These are phyloP conservation scores for Acrobeloides nanus DNA, from an alignment of 2,888 invertebrate genomes.

Conservation along the genomic window DNA sequence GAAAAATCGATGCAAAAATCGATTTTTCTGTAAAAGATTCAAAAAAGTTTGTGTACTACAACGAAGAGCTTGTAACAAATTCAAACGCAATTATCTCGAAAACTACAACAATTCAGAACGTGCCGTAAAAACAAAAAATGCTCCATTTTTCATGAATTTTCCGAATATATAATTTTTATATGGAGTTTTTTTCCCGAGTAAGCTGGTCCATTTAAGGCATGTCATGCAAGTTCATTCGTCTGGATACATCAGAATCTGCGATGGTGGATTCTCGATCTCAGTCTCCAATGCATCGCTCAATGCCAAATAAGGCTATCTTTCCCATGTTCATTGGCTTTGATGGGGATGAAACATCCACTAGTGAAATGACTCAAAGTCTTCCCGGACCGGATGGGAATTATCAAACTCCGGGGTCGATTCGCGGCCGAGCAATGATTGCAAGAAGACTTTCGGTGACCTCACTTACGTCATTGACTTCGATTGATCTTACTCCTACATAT, in stretches of 20 bases:
- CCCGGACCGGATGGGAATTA: too few species aligned
- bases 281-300: conserved; percentile 7
- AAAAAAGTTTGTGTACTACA: neutral
- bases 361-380: conserved; percentile 14
- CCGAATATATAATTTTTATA: too few species aligned
- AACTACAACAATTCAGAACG: too few species aligned
- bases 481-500: conserved; percentile 34
- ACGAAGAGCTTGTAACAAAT: neutral
- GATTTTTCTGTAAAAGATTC: too few species aligned
- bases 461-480: conserved; percentile 44
- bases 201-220: conserved; percentile 14
- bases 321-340: conserved; percentile 46
- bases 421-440: conserved; percentile 35
- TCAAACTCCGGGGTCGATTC: conserved; percentile 14
- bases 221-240: conserved; percentile 35
- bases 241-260: too few species aligned
- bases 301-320: conserved; percentile 33
- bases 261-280: conserved; percentile 7
- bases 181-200: too few species aligned
- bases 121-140: too few species aligned
- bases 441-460: conserved; percentile 45
- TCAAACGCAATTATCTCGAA: neutral
- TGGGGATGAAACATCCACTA: conserved; percentile 17
- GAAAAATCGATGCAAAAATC: too few species aligned
- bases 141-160: too few species aligned